These are phyloP conservation scores for Drosophila meridiana DNA, from an alignment of 2,888 invertebrate genomes.

Conservation along the genomic window DNA sequence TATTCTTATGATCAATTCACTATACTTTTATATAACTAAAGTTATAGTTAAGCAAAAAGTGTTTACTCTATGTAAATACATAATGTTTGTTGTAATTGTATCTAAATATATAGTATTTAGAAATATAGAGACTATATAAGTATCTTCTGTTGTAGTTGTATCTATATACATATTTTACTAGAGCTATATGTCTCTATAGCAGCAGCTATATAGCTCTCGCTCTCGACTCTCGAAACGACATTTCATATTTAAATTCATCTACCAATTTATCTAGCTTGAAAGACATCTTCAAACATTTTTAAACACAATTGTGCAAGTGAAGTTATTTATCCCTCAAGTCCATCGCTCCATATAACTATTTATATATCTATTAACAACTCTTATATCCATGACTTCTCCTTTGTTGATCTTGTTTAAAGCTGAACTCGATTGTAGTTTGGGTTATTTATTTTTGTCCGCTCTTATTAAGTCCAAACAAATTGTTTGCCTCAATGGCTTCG, in stretches of 20 bases:
- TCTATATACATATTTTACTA: not conserved
- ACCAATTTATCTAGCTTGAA: not conserved
- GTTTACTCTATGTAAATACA: not conserved
- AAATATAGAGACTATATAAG: too few species aligned
- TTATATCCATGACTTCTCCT: conserved; percentile 13
- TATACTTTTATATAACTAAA: not conserved
- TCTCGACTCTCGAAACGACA: not conserved
- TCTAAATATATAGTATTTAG: too few species aligned
- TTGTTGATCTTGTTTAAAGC: conserved; percentile 12
- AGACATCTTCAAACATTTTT: conserved; percentile 5
- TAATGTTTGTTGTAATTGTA: not conserved
- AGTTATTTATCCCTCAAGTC: conserved; percentile 11
- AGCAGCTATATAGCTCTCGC: not conserved
- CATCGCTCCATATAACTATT: conserved; percentile 1
- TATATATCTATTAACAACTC: conserved; percentile 5
- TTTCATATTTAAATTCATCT: not conserved
- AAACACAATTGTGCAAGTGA: not conserved
- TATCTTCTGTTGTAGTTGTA: too few species aligned
- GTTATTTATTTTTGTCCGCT: conserved; percentile 38
- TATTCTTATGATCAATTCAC: not conserved
- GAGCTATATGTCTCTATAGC: not conserved
- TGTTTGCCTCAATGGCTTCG: conserved; percentile 50
- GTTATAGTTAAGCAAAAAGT: not conserved
- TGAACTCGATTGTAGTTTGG: not conserved
- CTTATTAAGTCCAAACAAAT: conserved; percentile 41